A percentile compares a stretch with the other conserved stretches of the same genome.
Evolutionary conservation across 1,140 invertebrate species (phyloP).

Genomic region (Aphelenchoides avenae): DNA sequence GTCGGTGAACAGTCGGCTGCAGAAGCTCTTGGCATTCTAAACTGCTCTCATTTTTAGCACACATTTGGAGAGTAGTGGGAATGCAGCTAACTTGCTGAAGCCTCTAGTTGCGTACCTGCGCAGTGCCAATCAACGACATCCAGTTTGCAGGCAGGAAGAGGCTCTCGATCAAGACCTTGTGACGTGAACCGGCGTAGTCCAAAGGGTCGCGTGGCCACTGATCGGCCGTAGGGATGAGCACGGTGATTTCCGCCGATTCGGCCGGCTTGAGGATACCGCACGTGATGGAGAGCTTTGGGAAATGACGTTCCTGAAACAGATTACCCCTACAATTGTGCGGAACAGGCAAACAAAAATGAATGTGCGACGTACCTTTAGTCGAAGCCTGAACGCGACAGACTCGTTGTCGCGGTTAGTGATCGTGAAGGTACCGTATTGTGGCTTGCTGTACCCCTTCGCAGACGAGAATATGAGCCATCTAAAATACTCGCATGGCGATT

Average conservation of each 20-base stretch:
- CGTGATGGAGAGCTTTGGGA: constrained; percentile 1
- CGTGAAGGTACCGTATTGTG: constrained; percentile 4
- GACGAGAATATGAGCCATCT: constrained; percentile 8
- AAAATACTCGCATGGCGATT: too few relatives aligned
- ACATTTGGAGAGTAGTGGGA: too few relatives aligned
- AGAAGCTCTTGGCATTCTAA: not conserved
- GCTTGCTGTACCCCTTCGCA: not conserved
- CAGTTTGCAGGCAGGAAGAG: constrained; percentile 5
- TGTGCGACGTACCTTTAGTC: constrained; percentile 5
- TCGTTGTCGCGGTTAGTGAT: constrained; percentile 12
- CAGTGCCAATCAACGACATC: not conserved
- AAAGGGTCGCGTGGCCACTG: constrained; percentile 2
- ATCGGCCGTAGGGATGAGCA: constrained; percentile 2
- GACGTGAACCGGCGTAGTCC: constrained; percentile 8
- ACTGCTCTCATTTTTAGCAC: too few relatives aligned
- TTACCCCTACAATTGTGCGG: not conserved
- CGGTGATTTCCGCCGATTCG: not conserved
- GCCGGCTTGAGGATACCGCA: constrained; percentile 9
- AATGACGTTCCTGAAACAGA: constrained; percentile 4
- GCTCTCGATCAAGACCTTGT: constrained; percentile 9
- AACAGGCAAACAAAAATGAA: too few relatives aligned
- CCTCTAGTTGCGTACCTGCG: not conserved
- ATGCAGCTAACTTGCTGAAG: constrained; percentile 4
- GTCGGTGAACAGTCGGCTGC: constrained; percentile 3
- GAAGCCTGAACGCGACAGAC: not conserved